These are phyloP conservation scores for Tenthredo amoena DNA, from an alignment of 2,888 invertebrate genomes.

Conservation along the genomic window DNA sequence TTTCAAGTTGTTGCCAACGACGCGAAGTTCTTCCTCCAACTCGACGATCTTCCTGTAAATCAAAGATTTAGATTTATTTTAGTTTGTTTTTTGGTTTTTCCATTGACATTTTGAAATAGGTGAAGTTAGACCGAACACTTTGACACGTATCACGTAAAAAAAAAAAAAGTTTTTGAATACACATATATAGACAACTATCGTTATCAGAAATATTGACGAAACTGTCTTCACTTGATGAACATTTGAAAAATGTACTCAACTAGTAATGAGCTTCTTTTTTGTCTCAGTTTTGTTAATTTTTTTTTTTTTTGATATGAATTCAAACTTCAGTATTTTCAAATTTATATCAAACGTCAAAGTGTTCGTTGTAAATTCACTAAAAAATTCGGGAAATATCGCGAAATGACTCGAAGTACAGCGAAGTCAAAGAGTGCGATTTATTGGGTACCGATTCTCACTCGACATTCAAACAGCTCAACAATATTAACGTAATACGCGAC, in stretches of 20 bases:
- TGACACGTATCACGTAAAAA: neutral
- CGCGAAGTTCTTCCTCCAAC: constrained; percentile 99
- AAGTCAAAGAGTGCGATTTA: neutral
- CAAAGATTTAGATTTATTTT: constrained; percentile 62
- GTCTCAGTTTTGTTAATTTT: neutral
- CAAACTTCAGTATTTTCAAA: neutral
- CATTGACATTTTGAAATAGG: neutral
- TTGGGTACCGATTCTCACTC: neutral
- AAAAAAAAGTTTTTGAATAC: neutral
- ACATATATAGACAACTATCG: neutral
- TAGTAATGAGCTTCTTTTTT: neutral
- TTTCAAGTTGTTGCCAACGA: constrained; percentile 99
- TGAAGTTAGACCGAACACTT: constrained; percentile 4
- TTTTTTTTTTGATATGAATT: neutral
- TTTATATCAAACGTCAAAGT: neutral
- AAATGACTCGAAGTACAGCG: neutral
- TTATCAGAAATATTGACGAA: neutral
- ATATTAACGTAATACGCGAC: constrained; percentile 54
- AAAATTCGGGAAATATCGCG: neutral
- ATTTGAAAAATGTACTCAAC: neutral
- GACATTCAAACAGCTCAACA: constrained; percentile 40
- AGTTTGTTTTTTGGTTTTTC: neutral
- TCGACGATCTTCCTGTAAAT: constrained; percentile 97
- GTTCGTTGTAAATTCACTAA: neutral
- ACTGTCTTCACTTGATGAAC: neutral